These are phyloP conservation scores for Galeruca laticollis DNA, from an alignment of 2,888 invertebrate species.

Conservation along the genomic window DNA sequence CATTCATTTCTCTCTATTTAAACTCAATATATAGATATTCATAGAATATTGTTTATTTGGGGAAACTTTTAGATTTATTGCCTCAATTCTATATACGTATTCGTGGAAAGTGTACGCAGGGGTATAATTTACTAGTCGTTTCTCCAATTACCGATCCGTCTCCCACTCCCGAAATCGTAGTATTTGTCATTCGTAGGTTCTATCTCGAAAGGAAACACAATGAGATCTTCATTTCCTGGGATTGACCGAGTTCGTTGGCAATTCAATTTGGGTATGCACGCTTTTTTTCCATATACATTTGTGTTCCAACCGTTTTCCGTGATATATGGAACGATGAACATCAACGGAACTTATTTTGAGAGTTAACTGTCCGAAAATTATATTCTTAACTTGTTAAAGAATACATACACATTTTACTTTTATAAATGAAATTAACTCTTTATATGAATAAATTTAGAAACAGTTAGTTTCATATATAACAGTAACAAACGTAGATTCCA, in stretches of 20 bases:
- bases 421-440: too few relatives aligned
- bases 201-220: constrained; percentile 43
- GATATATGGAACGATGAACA: constrained; percentile 21
- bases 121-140: constrained; percentile 35
- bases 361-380: constrained; percentile 9
- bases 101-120: constrained; percentile 22
- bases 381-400: constrained; percentile 3
- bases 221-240: constrained; percentile 49
- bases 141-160: constrained; percentile 38
- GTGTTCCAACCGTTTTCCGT: constrained; percentile 25
- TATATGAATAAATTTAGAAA: too few relatives aligned
- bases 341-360: constrained; percentile 18
- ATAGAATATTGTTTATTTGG: constrained; percentile 36
- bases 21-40: constrained; percentile 30
- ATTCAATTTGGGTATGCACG: constrained; percentile 29
- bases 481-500: too few relatives aligned
- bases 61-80: constrained; percentile 35
- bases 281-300: constrained; percentile 38
- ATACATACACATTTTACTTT: too few relatives aligned
- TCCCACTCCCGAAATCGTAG: constrained; percentile 19
- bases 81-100: constrained; percentile 25
- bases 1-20: constrained; percentile 23
- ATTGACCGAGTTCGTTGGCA: constrained; percentile 45
- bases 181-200: constrained; percentile 24
- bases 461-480: too few relatives aligned